phyloP scores from a whole-genome alignment of 2,113 vertebrate genomes.

The Dolichotis patagonum region DNA sequence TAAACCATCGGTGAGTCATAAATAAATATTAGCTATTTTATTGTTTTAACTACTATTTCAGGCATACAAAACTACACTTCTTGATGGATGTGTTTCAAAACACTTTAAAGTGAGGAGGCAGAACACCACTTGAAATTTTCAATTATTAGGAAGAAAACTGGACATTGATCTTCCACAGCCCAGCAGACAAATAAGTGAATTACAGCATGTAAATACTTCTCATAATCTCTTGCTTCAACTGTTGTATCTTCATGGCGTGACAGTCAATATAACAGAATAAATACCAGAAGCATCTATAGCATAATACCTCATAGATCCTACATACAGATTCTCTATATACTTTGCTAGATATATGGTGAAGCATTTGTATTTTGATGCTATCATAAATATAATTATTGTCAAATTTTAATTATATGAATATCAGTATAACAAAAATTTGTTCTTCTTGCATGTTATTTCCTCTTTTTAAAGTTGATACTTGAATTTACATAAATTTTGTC shows the following conservation, averaged over 20 bases:
- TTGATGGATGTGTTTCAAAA: not conserved
- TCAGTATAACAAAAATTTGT: not conserved
- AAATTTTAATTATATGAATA: not conserved
- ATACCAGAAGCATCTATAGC: not conserved
- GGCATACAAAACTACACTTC: not conserved
- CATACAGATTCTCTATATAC: not conserved
- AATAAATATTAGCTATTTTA: not conserved
- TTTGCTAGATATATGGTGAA: not conserved
- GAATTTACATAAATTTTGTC: not conserved
- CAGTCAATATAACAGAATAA: not conserved
- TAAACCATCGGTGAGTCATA: not conserved
- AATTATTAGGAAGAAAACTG: not conserved
- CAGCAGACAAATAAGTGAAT: not conserved
- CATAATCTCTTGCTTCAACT: not conserved
- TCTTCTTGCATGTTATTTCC: not conserved
- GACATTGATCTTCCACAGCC: not conserved
- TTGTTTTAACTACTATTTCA: not conserved
- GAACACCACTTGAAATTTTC: not conserved
- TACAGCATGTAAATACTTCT: not conserved
- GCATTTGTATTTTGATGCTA: not conserved
- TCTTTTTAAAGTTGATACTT: not conserved
- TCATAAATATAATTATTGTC: not conserved
- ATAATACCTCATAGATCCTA: not conserved
- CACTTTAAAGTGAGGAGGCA: not conserved
- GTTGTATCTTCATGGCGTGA: not conserved